phyloP scores from a whole-genome alignment of 2,113 vertebrate species.

The Gallinago paraguaiae region DNA sequence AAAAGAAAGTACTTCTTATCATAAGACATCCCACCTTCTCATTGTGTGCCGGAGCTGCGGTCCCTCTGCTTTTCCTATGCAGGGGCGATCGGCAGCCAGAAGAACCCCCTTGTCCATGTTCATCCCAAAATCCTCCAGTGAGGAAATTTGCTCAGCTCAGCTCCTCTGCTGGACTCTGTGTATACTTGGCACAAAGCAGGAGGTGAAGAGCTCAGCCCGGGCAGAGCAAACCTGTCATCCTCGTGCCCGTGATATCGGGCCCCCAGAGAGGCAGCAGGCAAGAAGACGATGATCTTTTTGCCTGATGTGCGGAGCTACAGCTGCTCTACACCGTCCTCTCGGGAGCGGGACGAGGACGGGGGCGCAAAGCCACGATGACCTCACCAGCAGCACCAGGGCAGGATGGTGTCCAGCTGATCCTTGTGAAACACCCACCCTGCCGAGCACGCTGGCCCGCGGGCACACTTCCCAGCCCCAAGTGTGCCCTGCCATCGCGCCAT shows the following conservation, averaged over 20 bases:
- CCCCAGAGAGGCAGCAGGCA: not conserved
- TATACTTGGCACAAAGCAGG: not conserved
- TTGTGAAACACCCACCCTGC: not conserved
- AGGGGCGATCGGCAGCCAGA: fast-evolving
- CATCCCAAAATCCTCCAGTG: not conserved
- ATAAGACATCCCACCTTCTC: not conserved
- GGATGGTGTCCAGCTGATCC: not conserved
- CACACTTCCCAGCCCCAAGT: not conserved
- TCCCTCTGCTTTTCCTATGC: not conserved
- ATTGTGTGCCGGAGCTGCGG: fast-evolving
- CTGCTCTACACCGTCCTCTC: not conserved
- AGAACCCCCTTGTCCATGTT: not conserved
- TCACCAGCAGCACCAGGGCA: not conserved
- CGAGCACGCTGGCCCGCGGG: not conserved
- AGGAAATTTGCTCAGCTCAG: not conserved
- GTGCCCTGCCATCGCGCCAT: fast-evolving
- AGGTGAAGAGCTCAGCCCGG: not conserved
- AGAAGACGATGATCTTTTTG: not conserved
- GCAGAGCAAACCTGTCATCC: not conserved
- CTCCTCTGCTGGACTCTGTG: not conserved
- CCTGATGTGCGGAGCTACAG: not conserved
- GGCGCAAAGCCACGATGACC: not conserved
- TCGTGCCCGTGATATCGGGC: fast-evolving
- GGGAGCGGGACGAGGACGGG: not conserved
- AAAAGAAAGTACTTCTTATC: not conserved